Conservation (phyloP, 2,113 vertebrate genomes). For the Fregetta grallaria region DNA sequence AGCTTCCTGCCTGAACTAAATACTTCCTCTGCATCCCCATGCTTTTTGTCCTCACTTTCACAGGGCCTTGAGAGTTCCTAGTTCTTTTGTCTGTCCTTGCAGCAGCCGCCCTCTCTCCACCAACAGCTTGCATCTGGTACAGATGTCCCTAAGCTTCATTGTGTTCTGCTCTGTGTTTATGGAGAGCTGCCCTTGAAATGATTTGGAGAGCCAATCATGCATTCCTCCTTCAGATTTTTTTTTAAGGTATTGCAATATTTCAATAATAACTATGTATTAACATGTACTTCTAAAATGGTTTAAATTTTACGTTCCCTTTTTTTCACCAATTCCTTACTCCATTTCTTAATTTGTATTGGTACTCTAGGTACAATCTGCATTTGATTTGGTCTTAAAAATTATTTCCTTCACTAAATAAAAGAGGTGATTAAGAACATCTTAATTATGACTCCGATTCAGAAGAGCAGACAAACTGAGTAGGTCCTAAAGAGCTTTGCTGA, state of each 20-base stretch:
- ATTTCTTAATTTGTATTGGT: background rate
- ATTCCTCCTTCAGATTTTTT: background rate
- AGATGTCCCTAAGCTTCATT: background rate
- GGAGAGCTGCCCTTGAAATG: background rate
- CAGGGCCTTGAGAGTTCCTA: background rate
- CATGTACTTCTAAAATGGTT: background rate
- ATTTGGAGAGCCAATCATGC: background rate
- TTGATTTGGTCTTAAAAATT: background rate
- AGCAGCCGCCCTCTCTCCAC: background rate
- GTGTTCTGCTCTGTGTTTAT: background rate
- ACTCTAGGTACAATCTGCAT: background rate
- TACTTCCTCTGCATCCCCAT: background rate
- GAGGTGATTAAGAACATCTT: background rate
- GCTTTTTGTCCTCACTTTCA: background rate
- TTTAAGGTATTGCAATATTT: background rate
- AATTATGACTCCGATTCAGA: background rate
- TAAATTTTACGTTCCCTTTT: background rate
- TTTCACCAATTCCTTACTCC: background rate
- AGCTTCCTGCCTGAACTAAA: background rate
- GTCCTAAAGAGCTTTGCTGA: background rate
- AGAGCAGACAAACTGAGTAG: background rate
- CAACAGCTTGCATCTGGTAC: background rate
- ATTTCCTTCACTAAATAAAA: background rate
- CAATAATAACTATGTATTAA: background rate
- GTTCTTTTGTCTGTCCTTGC: background rate